Evolutionary conservation across 2,888 invertebrate species (phyloP), one percentile per base, ranked within the genome.

Genomic region (Lasioglossum morio): DNA sequence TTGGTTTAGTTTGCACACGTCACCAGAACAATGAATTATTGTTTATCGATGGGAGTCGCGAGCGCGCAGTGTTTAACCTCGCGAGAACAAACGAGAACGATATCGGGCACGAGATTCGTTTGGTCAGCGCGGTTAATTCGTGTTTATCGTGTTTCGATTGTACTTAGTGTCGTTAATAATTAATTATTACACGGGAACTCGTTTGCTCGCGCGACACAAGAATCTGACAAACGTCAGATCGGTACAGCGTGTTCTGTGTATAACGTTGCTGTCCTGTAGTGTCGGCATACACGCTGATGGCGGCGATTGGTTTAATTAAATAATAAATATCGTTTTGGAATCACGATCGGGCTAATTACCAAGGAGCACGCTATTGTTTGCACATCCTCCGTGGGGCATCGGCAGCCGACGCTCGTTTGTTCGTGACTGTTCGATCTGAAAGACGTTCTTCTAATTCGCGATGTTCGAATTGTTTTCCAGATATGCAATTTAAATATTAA

Each of bases 281-380:
- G 72, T 69, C 40, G 72, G 66, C 48, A 40, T n/a, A 72, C 72
- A 77, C 12, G 72, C 72, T 34, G 69, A 82, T 83, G 48, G 72
- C 70, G 70, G 72, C 83, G 84, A 86, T 92, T 92, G 92, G 91
- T 92, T 93, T 93, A 92, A 93, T 94, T 90, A 92, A 93, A 93
- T 90, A 93, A 93, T 92, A 92, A 93, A 91, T 92, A 92, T 92
- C 90, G 86, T 88, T 87, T 92, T 82, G 88, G 89, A 91, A 92
- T 93, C 91, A 89, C 88, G 92, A 93, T 92, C 85, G 81, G 84
- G 87, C 89, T 93, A 93, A 93, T 93, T 92, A 91, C 91, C 88
- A 85, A 87, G 77, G 83, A 79, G 81, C 93, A 93, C 92, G 92
- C 92, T 81, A 93, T 89, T 92, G 89, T 92, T 91, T 90, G 88